Base-by-base conservation (phyloP, 2,113 vertebrate genomes). In the Arothron firmamentum region DNA sequence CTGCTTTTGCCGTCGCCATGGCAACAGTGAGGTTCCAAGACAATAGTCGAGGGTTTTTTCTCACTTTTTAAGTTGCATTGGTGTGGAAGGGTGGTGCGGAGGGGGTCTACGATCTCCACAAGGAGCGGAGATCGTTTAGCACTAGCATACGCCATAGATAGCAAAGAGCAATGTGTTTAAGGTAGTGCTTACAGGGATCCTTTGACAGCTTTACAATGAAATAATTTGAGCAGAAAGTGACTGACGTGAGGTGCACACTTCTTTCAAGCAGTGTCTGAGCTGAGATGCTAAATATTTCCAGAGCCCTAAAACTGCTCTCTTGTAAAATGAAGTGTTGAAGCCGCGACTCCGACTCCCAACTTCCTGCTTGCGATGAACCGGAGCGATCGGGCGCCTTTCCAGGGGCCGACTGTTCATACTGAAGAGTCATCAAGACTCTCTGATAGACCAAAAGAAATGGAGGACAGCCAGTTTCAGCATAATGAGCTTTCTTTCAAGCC, bases 1-100 rank as follows among this genome's bases (percentile, higher is more conserved):
- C 51, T 57, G 52, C 62, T 51, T 51, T 52, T 31, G 46, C 62
- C 15, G 80, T 85, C 79, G 61, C 80, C 74, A 81, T 67, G 85
- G 80, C 65, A 86, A 87, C 84, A 69, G 62, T 21, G 52, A 63
- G 57, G 6, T 28, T 46, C 62, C 62, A 56, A 52, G 62, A 8
- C 34, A 55, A 65, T 71, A 74, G 25, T 28, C 4, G 6, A 7
- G 67, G 41, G 42, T 13, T 47, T 47, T 25, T 62, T 69, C 58
- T 66, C 51, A 71, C 34, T 51, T 10, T 41, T 46, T 18, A 47
- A 47, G 47, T 41, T 31, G 52, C 13, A 14, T 38, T 41, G 6
- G 25, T 28, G 25, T 28, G 25, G 25, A 5, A 5, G 25, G 4
- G 25, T 28, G 25, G n/a, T n/a, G n/a, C n/a, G n/a, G n/a, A n/a